Evolutionary conservation across 1,140 invertebrate genomes (phyloP).

Genomic region (Bombus sibiricus): DNA sequence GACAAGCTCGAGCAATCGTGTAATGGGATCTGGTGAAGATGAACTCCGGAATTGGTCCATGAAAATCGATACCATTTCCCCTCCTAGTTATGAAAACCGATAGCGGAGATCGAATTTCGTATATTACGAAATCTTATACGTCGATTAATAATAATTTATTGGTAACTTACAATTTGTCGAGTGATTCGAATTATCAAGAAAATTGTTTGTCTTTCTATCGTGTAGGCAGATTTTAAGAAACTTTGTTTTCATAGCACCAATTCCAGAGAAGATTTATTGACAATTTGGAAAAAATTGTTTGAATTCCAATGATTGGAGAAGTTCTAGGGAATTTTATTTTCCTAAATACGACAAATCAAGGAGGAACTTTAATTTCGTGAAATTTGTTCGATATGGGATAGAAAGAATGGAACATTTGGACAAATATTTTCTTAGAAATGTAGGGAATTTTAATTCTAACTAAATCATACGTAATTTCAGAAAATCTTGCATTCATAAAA

Average conservation of each 20-base stretch:
- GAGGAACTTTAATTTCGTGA: no score
- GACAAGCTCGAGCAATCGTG: background rate
- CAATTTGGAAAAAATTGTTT: background rate
- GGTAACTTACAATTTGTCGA: background rate
- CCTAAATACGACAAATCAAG: no score
- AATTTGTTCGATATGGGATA: background rate
- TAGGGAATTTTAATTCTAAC: no score
- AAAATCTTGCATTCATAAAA: no score
- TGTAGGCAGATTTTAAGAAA: background rate
- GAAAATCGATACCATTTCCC: background rate
- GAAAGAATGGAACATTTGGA: no score
- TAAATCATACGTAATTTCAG: no score
- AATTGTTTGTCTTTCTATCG: background rate
- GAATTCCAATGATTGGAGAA: background rate
- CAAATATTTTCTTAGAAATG: no score
- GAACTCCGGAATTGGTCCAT: no score
- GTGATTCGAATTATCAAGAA: background rate
- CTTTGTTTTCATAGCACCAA: background rate
- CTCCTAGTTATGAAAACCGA: background rate
- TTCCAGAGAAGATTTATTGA: background rate
- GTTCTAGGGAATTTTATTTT: background rate
- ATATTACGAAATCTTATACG: background rate
- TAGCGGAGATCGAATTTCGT: background rate
- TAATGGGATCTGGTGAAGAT: constrained; percentile 13
- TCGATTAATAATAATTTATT: background rate